Base-by-base conservation (phyloP, 2,113 vertebrate species). In the Athene noctua region DNA sequence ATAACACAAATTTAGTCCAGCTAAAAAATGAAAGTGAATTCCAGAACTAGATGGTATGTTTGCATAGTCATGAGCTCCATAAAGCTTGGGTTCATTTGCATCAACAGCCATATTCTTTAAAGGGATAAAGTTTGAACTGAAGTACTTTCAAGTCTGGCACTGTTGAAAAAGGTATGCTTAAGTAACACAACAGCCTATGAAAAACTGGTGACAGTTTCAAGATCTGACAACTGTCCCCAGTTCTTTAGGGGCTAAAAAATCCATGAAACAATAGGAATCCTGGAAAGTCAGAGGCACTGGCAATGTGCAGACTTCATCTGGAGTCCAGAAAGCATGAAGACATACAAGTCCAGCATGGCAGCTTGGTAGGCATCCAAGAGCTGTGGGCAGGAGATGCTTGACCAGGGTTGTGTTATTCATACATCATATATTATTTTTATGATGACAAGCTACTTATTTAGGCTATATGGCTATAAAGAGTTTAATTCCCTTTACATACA, bases 331-430 rank as follows among this genome's bases (percentile, higher is more conserved):
- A 61, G 1, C 12, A 21, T 6, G 25, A 88, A 52, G 36, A 12
- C 11, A 15, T n/a, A 27, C 5, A 58, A 66, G 12, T 58, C n/a
- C 51, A 80, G 14, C 23, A 22, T 10, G 8, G 22, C 36, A 75
- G 4, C 15, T 42, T 70, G 40, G 42, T 42, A 66, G 21, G 25
- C 2, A 40, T 13, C 36, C 46, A 70, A 58, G 27, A 46, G 40
- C 8, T 40, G 13, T 26, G 12, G 16, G 9, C 6, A 8, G 4
- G 8, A 15, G 1, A 4, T 3, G 4, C 9, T 49, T 83, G 40
- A 80, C 23, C 20, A 73, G 13, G 2, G 6, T n/a, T 72, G 6
- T 55, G 15, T 42, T 86, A 68, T 36, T 21, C 36, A 25, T 54
- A 19, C 5, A n/a, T 10, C 17, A 38, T 26, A 26, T 44, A 27